These are phyloP conservation scores for Trididemnum clinides DNA, from an alignment of 23 tunicate species.

Conservation along the genomic window DNA sequence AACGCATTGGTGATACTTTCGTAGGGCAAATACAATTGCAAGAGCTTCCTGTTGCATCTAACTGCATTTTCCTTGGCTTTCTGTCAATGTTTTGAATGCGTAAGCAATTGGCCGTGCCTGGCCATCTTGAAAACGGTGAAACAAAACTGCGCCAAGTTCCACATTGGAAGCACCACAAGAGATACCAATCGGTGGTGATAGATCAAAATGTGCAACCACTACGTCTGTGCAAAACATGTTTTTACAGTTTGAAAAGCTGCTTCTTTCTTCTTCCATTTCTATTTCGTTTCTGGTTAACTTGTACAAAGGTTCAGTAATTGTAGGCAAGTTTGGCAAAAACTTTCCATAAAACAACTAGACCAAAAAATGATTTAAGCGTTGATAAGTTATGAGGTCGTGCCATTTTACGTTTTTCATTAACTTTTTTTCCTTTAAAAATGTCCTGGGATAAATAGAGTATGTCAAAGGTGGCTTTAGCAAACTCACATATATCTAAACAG, in stretches of 20 bases:
- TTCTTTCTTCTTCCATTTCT: not conserved
- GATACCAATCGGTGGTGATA: conserved; percentile 24
- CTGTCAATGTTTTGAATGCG: too few species aligned
- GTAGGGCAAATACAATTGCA: too few species aligned
- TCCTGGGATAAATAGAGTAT: too few species aligned
- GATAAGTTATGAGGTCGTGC: conserved; percentile 3
- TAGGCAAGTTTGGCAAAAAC: conserved; percentile 27
- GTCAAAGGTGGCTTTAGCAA: conserved; percentile 27
- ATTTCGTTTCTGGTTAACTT: conserved; percentile 12
- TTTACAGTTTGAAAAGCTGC: not conserved
- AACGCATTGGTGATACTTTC: conserved; percentile 2
- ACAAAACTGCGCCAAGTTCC: conserved; percentile 30
- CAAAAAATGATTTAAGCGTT: conserved; percentile 23
- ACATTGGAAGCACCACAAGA: conserved; percentile 33
- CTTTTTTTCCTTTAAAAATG: conserved; percentile 17
- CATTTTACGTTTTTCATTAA: conserved; percentile 19
- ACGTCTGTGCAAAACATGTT: not conserved
- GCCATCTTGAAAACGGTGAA: conserved; percentile 34
- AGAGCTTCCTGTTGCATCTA: too few species aligned
- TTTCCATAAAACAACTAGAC: conserved; percentile 29
- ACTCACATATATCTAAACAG: conserved; percentile 20
- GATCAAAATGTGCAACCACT: conserved; percentile 27
- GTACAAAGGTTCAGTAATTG: conserved; percentile 19
- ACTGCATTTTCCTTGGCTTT: too few species aligned
- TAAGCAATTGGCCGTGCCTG: too few species aligned